These are phyloP conservation scores for Poecilia picta DNA, from an alignment of 2,797 vertebrate species.

Conservation along the genomic window DNA sequence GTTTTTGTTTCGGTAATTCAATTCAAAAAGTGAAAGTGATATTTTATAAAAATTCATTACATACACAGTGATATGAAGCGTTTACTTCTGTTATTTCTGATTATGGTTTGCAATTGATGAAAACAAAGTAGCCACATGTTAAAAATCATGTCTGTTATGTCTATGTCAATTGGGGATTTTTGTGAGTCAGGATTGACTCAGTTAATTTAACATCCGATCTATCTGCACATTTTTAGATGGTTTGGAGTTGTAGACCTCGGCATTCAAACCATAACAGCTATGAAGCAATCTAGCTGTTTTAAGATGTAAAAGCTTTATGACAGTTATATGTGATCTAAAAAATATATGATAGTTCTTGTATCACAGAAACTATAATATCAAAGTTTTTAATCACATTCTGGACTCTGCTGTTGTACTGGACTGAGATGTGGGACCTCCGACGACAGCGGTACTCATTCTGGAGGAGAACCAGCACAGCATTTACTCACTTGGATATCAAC, in stretches of 20 bases:
- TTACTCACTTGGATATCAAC: too few species aligned
- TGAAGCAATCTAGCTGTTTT: not conserved
- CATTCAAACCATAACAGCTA: not conserved
- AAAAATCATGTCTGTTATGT: not conserved
- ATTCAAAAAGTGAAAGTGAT: not conserved
- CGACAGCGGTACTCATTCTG: not conserved
- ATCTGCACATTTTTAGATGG: not conserved
- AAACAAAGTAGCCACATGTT: not conserved
- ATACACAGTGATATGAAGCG: not conserved
- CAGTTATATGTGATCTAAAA: too few species aligned
- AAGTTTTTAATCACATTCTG: not conserved
- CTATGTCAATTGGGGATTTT: not conserved
- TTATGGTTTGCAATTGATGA: not conserved
- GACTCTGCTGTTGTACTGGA: not conserved
- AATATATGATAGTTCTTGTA: too few species aligned
- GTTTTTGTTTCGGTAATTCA: not conserved
- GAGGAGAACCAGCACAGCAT: not conserved
- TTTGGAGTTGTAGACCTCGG: not conserved
- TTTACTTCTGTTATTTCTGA: not conserved
- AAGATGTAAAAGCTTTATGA: too few species aligned
- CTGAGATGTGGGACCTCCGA: not conserved
- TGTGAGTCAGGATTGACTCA: not conserved
- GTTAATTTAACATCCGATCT: not conserved
- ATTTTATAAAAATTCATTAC: not conserved
- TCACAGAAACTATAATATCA: too few species aligned